These are phyloP conservation scores for Pristionchus entomophagus DNA, from an alignment of 2,888 invertebrate genomes.

Conservation along the genomic window DNA sequence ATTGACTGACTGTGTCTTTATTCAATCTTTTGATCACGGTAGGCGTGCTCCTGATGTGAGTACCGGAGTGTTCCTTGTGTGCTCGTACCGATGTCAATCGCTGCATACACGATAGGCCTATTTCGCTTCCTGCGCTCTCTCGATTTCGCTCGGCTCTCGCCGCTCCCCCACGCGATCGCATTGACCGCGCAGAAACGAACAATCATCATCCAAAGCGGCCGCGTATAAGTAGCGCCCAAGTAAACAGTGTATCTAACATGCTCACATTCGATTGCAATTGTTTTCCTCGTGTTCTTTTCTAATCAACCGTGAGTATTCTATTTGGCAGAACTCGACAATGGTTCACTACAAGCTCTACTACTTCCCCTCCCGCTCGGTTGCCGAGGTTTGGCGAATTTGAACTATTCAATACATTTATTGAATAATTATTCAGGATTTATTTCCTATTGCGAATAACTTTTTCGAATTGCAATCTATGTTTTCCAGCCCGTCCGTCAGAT, in stretches of 20 bases:
- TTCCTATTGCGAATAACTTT: no score
- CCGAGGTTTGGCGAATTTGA: neutral
- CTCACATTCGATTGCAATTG: neutral
- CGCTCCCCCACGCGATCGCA: neutral
- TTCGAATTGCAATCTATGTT: neutral
- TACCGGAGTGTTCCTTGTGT: neutral
- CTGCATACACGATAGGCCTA: neutral
- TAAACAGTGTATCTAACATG: neutral
- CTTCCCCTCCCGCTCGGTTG: constrained; percentile 28
- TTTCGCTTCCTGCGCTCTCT: neutral
- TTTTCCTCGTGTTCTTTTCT: neutral
- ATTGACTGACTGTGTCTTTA: neutral
- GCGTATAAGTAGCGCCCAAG: constrained; percentile 4
- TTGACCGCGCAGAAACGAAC: constrained; percentile 11
- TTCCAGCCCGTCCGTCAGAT: constrained; percentile 42
- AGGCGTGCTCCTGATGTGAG: neutral
- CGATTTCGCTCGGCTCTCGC: neutral
- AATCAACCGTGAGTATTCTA: neutral
- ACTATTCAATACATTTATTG: neutral
- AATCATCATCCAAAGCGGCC: neutral
- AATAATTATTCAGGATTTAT: no score
- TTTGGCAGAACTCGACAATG: neutral
- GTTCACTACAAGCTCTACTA: constrained; percentile 40
- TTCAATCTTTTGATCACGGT: neutral
- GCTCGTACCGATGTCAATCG: neutral